A percentile compares a stretch with the other conserved stretches of the same genome.
Evolutionary conservation across 2,888 invertebrate genomes (phyloP).

Genomic region (Agriopis marginaria): DNA sequence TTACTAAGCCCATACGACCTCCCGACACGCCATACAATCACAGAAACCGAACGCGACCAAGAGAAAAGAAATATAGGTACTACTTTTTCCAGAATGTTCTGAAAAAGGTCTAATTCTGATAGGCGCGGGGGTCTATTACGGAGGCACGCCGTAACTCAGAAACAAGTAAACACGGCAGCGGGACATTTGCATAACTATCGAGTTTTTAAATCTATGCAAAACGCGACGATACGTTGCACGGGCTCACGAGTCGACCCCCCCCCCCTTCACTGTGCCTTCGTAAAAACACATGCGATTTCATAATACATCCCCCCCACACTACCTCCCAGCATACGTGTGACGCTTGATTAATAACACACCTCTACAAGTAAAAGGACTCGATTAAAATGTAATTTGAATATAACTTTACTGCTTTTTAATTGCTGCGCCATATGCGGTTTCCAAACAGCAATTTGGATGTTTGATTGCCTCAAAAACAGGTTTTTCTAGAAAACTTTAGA

Average conservation of each 20-base stretch:
- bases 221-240: constrained; percentile 82
- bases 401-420: constrained; percentile 45
- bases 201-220: constrained; percentile 86
- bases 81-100: constrained; percentile 44
- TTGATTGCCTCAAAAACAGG: constrained; percentile 23
- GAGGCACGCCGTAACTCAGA: constrained; percentile 81
- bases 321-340: constrained; percentile 50
- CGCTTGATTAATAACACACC: constrained; percentile 72
- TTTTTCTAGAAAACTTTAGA: constrained; percentile 27
- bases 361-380: constrained; percentile 56
- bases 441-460: constrained; percentile 13
- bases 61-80: constrained; percentile 43
- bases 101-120: constrained; percentile 76
- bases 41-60: constrained; percentile 55
- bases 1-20: constrained; percentile 54
- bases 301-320: constrained; percentile 62
- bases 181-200: constrained; percentile 84
- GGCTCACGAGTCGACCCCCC: constrained; percentile 72
- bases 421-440: constrained; percentile 24
- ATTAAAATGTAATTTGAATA: constrained; percentile 65
- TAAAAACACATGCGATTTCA: constrained; percentile 79
- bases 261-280: constrained; percentile 53
- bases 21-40: constrained; percentile 67
- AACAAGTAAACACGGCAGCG: constrained; percentile 82
- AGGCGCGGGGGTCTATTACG: constrained; percentile 76